Evolutionary conservation across 1,140 invertebrate genomes (phyloP).

Genomic region (Trinorchestia longiramus): DNA sequence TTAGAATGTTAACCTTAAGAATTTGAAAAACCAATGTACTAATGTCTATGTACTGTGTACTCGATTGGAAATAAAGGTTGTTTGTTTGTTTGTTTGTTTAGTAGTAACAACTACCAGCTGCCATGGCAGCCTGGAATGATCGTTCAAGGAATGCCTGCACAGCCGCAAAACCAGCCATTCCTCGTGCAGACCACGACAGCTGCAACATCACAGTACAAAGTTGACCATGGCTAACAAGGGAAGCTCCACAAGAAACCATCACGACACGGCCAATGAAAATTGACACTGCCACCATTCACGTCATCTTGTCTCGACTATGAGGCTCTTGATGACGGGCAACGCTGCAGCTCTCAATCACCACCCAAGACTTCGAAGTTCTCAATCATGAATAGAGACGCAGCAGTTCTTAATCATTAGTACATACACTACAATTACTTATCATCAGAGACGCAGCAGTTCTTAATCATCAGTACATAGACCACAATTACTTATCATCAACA

Average conservation of each 20-base stretch:
- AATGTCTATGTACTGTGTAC: too few relatives aligned
- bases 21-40: too few relatives aligned
- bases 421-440: too few relatives aligned
- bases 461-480: background rate
- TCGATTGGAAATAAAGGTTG: too few relatives aligned
- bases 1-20: too few relatives aligned
- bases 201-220: background rate
- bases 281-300: constrained; percentile 9
- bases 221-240: background rate
- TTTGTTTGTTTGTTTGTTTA: too few relatives aligned
- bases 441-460: too few relatives aligned
- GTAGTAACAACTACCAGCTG: too few relatives aligned
- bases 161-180: background rate
- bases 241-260: background rate
- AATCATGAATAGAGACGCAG: background rate
- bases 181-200: background rate
- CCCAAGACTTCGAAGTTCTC: background rate
- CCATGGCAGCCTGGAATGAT: too few relatives aligned
- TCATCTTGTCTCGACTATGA: background rate
- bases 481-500: too few relatives aligned
- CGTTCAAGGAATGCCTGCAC: background rate
- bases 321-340: background rate
- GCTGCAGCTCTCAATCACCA: background rate
- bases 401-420: background rate
- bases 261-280: constrained; percentile 12